Evolutionary conservation across 2,888 invertebrate genomes (phyloP).

Genomic region (Podotricha telesiphe): DNA sequence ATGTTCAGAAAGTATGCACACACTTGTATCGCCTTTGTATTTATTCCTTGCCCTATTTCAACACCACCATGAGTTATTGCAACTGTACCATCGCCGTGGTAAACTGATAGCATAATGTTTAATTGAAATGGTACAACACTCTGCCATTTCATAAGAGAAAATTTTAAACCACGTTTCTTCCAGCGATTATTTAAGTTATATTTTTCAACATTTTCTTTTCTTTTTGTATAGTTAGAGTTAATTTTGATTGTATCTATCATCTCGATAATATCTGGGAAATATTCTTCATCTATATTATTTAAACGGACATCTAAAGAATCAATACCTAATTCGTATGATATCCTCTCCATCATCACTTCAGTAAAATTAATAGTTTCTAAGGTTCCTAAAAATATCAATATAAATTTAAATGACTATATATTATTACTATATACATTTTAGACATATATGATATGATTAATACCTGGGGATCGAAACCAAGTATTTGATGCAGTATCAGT

Average conservation of each 20-base stretch:
- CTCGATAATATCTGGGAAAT: slow-evolving; percentile 63
- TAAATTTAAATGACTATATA: slow-evolving; percentile 1
- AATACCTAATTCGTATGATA: slow-evolving; percentile 72
- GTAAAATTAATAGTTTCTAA: slow-evolving; percentile 50
- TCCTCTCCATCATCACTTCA: slow-evolving; percentile 85
- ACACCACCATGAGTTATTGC: slow-evolving; percentile 86
- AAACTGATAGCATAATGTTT: slow-evolving; percentile 84
- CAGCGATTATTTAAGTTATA: slow-evolving; percentile 86
- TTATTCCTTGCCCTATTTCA: slow-evolving; percentile 90
- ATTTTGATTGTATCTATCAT: slow-evolving; percentile 73
- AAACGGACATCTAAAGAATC: slow-evolving; percentile 80
- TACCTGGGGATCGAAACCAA: slow-evolving; percentile 63
- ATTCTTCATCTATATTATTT: slow-evolving; percentile 54
- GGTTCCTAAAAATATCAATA: slow-evolving; percentile 52
- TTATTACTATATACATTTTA: too few relatives aligned
- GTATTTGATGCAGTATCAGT: slow-evolving; percentile 64
- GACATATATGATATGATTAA: not conserved
- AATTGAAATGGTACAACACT: slow-evolving; percentile 79
- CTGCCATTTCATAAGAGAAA: slow-evolving; percentile 75
- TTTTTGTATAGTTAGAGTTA: slow-evolving; percentile 66
- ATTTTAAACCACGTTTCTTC: slow-evolving; percentile 84
- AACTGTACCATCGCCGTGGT: slow-evolving; percentile 86
- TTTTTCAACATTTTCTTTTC: slow-evolving; percentile 65
- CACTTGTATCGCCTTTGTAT: slow-evolving; percentile 89
- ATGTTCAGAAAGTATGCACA: slow-evolving; percentile 87